Percentiles rank a stretch among this genome's conserved stretches.
Conservation (phyloP, 2,888 invertebrate genomes). For the Halocaridina rubra region DNA sequence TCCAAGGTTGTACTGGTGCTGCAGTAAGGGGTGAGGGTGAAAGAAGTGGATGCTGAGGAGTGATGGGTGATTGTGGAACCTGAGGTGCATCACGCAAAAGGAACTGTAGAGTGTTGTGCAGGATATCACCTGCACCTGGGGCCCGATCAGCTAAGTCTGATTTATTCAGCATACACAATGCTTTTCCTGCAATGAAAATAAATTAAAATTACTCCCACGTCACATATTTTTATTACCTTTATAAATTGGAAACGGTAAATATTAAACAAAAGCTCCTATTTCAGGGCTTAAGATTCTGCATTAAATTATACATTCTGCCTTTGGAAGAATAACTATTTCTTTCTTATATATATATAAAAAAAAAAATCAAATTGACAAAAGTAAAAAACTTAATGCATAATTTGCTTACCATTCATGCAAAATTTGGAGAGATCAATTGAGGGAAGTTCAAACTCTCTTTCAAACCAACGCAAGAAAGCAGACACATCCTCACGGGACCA, state of each 20-base stretch:
- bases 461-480: slow-evolving; percentile 89
- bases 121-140: slow-evolving; percentile 91
- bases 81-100: slow-evolving; percentile 72
- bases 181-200: slow-evolving; percentile 77
- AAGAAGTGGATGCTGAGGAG: slow-evolving; percentile 62
- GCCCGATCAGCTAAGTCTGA: slow-evolving; percentile 90
- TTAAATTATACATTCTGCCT: too few relatives aligned
- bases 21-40: slow-evolving; percentile 62
- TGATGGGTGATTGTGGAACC: slow-evolving; percentile 62
- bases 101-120: slow-evolving; percentile 92
- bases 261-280: too few relatives aligned
- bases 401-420: slow-evolving; percentile 87
- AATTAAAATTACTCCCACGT: too few relatives aligned
- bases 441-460: slow-evolving; percentile 90
- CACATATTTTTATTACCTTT: too few relatives aligned
- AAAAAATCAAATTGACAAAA: too few relatives aligned
- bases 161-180: slow-evolving; percentile 88
- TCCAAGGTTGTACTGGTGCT: slow-evolving; percentile 64
- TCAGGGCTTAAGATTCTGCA: too few relatives aligned
- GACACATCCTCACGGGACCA: slow-evolving; percentile 92
- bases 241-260: too few relatives aligned
- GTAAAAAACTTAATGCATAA: too few relatives aligned
- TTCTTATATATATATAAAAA: too few relatives aligned
- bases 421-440: slow-evolving; percentile 93
- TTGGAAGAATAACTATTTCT: too few relatives aligned